Evolutionary conservation across 2,113 vertebrate genomes (phyloP).

Genomic region (Lepus europaeus): DNA sequence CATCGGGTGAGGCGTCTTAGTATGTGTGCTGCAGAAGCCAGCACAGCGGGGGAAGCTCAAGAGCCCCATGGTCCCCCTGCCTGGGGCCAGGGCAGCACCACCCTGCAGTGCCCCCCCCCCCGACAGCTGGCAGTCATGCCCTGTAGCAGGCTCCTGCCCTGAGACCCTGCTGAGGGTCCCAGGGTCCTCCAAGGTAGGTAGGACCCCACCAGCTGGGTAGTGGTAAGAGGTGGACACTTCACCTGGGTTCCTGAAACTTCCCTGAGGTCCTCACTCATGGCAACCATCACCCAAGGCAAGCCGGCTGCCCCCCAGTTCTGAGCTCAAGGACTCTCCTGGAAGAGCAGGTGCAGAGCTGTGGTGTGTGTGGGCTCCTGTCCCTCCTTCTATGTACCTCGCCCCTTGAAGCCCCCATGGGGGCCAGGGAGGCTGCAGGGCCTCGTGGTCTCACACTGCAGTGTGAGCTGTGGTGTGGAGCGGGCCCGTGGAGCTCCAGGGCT

Average conservation of each 20-base stretch:
- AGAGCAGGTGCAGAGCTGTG: not conserved
- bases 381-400: not conserved
- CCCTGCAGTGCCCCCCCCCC: not conserved
- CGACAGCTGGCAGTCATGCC: not conserved
- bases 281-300: not conserved
- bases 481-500: too few species aligned
- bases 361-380: not conserved
- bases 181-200: not conserved
- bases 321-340: not conserved
- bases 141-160: too few species aligned
- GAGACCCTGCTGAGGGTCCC: too few species aligned
- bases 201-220: not conserved
- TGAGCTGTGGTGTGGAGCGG: too few species aligned
- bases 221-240: not conserved
- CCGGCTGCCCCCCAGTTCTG: not conserved
- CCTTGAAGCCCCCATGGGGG: not conserved
- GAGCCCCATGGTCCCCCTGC: too few species aligned
- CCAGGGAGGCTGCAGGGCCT: not conserved
- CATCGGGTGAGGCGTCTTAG: too few species aligned
- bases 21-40: not conserved
- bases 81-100: too few species aligned
- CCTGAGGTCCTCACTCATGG: not conserved
- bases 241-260: not conserved
- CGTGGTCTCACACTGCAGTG: not conserved
- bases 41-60: not conserved